Evolutionary conservation across 1,140 invertebrate genomes (phyloP).

Genomic region (Trichonephila clavata): DNA sequence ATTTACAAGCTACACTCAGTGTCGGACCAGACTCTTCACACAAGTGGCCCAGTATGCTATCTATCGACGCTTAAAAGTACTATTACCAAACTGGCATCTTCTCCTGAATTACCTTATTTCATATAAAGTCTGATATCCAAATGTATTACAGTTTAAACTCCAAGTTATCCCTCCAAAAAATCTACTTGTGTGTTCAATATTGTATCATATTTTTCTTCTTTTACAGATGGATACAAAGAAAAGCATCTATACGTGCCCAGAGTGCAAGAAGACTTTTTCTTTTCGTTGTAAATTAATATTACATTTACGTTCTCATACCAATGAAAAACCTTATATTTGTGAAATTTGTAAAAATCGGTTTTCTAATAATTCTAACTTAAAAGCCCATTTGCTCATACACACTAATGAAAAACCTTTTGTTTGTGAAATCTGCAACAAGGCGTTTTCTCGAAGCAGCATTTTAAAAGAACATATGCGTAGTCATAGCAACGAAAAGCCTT

Average conservation of each 20-base stretch:
- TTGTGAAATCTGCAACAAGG: background rate
- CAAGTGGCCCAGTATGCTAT: too few relatives aligned
- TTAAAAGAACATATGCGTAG: background rate
- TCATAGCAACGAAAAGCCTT: background rate
- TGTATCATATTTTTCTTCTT: too few relatives aligned
- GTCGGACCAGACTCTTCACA: too few relatives aligned
- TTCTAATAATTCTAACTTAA: background rate
- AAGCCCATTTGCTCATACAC: constrained; percentile 5
- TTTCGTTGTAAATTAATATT: background rate
- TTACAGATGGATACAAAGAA: background rate
- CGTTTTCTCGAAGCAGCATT: background rate
- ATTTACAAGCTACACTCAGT: too few relatives aligned
- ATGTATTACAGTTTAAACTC: too few relatives aligned
- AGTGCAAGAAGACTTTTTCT: constrained; percentile 17
- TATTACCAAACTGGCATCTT: too few relatives aligned
- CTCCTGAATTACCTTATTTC: too few relatives aligned
- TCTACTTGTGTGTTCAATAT: too few relatives aligned
- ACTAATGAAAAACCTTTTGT: background rate
- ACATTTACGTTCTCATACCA: constrained; percentile 5
- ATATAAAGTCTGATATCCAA: too few relatives aligned
- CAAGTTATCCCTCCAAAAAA: too few relatives aligned
- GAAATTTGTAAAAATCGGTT: constrained; percentile 15
- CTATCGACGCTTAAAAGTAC: too few relatives aligned
- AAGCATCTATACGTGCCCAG: background rate
- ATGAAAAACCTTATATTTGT: background rate